Conservation (phyloP, 2,797 vertebrate species). For the Myotis pilosus region DNA sequence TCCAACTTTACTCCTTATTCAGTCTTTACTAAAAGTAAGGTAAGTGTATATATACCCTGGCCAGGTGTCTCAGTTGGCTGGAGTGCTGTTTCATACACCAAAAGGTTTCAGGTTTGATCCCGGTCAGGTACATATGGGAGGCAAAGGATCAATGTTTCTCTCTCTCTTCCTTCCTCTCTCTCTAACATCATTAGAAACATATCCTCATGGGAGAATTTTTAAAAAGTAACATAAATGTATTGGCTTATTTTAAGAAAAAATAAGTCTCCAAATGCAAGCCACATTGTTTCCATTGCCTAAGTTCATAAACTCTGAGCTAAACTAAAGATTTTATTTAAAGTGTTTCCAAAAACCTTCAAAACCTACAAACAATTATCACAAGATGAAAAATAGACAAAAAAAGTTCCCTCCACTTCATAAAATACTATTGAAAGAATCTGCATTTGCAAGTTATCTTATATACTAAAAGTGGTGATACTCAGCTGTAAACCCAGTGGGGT, state of each 20-base stretch:
- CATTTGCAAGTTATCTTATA: constrained; percentile 48
- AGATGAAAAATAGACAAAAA: constrained; percentile 62
- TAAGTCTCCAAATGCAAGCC: neutral
- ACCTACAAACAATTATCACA: constrained; percentile 31
- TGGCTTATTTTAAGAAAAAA: constrained; percentile 19
- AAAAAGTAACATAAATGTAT: neutral
- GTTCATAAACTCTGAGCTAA: constrained; percentile 35
- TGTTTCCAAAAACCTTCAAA: constrained; percentile 42
- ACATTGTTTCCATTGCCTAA: constrained; percentile 14
- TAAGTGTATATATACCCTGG: too few species aligned
- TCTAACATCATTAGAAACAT: neutral
- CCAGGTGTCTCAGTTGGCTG: too few species aligned
- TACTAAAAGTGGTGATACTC: constrained; percentile 18
- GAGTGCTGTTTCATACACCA: too few species aligned
- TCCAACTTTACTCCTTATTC: neutral
- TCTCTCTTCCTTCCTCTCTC: too few species aligned
- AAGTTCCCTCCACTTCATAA: constrained; percentile 63
- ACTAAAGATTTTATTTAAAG: constrained; percentile 41
- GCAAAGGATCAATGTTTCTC: too few species aligned
- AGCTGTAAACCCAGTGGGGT: constrained; percentile 44
- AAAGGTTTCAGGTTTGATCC: too few species aligned
- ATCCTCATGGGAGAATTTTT: neutral
- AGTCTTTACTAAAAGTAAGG: neutral
- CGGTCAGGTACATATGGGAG: too few species aligned
- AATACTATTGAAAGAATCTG: constrained; percentile 39